phyloP scores from a whole-genome alignment of 37 sponge, comb jelly and placozoan species.

The Oscarella lobularis region DNA sequence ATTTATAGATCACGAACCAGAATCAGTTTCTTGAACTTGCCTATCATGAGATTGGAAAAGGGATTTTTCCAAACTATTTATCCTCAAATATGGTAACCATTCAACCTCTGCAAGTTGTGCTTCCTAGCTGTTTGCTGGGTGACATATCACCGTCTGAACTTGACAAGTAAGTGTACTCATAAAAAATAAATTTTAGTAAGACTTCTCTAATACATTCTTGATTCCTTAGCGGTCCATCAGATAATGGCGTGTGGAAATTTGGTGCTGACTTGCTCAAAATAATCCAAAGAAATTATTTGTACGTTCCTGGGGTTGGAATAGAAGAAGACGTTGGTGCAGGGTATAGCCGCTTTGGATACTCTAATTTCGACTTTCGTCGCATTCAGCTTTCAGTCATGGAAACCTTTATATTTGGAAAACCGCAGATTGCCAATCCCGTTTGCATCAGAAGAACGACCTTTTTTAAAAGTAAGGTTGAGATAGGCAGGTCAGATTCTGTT shows the following conservation, averaged over 20 bases:
- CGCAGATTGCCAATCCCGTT: background rate
- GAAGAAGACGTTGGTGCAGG: background rate
- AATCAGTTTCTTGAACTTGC: too few relatives aligned
- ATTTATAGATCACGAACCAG: too few relatives aligned
- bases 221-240: too few relatives aligned
- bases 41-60: too few relatives aligned
- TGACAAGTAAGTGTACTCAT: background rate
- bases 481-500: too few relatives aligned
- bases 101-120: background rate
- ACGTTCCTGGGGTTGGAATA: background rate
- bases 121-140: background rate
- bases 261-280: background rate
- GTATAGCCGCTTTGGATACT: background rate
- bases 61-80: too few relatives aligned
- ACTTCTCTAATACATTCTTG: background rate
- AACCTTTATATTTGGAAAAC: background rate
- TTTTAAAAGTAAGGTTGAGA: too few relatives aligned
- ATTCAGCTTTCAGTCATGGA: background rate
- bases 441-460: too few relatives aligned
- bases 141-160: background rate
- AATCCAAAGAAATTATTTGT: background rate
- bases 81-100: too few relatives aligned
- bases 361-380: background rate
- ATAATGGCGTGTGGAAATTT: too few relatives aligned
- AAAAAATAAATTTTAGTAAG: too few relatives aligned